Conservation (phyloP, 2,113 vertebrate species). For the Lonchura striata region DNA sequence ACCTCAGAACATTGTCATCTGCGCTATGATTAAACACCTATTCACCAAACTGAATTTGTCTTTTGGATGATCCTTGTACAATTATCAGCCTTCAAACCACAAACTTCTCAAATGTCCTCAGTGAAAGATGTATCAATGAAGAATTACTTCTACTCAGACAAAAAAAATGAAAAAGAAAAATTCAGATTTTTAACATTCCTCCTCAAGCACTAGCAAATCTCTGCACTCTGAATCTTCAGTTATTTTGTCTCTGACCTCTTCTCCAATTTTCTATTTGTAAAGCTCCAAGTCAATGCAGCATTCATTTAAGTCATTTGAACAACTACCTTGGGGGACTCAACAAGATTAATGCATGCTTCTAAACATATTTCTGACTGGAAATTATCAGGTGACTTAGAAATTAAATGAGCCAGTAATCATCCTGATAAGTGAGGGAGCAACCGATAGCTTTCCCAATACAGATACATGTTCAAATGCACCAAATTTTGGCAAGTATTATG, state of each 20-base stretch:
- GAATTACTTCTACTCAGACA: neutral
- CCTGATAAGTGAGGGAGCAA: neutral
- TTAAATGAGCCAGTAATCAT: neutral
- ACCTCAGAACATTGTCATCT: neutral
- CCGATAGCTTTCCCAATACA: neutral
- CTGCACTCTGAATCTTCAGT: neutral
- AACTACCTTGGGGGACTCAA: neutral
- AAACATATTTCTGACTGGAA: neutral
- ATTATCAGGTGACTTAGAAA: neutral
- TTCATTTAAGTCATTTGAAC: neutral
- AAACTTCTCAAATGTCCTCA: neutral
- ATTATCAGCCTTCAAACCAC: neutral
- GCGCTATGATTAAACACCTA: neutral
- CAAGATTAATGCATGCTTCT: neutral
- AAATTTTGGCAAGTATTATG: neutral
- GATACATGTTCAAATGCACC: neutral
- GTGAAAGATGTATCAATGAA: neutral
- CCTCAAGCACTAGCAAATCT: neutral
- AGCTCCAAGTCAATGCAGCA: neutral
- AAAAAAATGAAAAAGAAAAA: neutral
- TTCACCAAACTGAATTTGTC: neutral
- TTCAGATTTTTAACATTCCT: neutral
- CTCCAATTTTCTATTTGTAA: neutral
- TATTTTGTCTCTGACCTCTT: neutral
- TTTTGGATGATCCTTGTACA: neutral